Evolutionary conservation across 2,797 vertebrate genomes (phyloP).

Genomic region (Bryconaethiops microstoma): DNA sequence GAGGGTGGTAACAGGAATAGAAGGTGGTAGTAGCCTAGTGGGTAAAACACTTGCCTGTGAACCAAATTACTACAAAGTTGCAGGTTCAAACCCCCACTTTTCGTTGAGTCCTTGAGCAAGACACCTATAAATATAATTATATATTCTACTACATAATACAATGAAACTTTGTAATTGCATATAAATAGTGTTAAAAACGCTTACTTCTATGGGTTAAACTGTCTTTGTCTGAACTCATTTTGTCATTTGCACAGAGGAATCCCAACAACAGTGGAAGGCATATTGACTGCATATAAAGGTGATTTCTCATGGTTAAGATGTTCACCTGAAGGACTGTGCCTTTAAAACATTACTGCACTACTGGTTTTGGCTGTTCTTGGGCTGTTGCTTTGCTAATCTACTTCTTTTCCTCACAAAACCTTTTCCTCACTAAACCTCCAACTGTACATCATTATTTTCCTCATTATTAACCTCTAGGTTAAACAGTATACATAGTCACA

Average conservation of each 20-base stretch:
- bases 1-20: too few relatives aligned
- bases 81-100: too few relatives aligned
- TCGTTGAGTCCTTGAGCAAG: too few relatives aligned
- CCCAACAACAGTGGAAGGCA: neutral
- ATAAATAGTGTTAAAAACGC: too few relatives aligned
- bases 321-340: slow-evolving; percentile 31
- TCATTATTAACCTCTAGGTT: neutral
- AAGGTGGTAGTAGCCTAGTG: too few relatives aligned
- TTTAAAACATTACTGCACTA: slow-evolving; percentile 35
- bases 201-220: too few relatives aligned
- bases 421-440: neutral
- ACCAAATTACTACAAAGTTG: too few relatives aligned
- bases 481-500: neutral
- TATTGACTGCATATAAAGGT: neutral
- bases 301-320: neutral
- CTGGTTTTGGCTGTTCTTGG: slow-evolving; percentile 10
- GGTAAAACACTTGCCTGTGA: too few relatives aligned
- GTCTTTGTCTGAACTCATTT: neutral
- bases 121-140: too few relatives aligned
- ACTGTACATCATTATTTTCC: neutral
- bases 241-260: neutral
- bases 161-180: too few relatives aligned
- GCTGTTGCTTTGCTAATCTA: slow-evolving; percentile 6
- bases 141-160: too few relatives aligned
- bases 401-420: neutral